Conservation (phyloP, 2,797 vertebrate species). For the Gobio occitaniae region DNA sequence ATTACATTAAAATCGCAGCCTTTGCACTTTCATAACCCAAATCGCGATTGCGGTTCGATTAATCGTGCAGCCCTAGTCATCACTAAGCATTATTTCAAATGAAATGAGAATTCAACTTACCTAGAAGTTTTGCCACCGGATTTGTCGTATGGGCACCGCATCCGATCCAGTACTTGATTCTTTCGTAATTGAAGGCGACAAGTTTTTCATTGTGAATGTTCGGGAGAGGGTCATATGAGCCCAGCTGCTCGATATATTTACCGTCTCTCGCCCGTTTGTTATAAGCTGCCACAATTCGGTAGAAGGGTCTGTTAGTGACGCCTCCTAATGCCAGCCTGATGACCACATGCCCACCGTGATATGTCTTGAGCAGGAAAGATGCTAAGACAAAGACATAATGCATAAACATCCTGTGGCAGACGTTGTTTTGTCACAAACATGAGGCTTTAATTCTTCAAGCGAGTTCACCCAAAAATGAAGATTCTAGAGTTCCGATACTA, state of each 20-base stretch:
- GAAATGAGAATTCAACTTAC: conserved; percentile 69
- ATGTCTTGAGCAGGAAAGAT: conserved; percentile 79
- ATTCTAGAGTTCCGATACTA: too few relatives aligned
- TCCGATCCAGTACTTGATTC: conserved; percentile 90
- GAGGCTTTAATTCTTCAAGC: too few relatives aligned
- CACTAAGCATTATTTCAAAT: not conserved
- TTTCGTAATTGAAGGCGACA: conserved; percentile 87
- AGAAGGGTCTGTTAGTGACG: conserved; percentile 92
- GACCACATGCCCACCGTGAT: conserved; percentile 83
- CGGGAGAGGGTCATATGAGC: conserved; percentile 89
- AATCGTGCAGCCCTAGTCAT: too few relatives aligned
- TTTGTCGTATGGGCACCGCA: conserved; percentile 89
- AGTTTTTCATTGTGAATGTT: conserved; percentile 90
- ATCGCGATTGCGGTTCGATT: too few relatives aligned
- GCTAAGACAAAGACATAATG: conserved; percentile 65
- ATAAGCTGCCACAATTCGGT: conserved; percentile 88
- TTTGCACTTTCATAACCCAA: too few relatives aligned
- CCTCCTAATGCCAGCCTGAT: conserved; percentile 88
- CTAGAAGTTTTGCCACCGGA: conserved; percentile 89
- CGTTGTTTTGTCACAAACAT: not conserved
- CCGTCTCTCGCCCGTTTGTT: conserved; percentile 87
- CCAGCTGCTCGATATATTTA: conserved; percentile 90
- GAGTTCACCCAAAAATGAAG: too few relatives aligned
- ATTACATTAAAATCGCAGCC: too few relatives aligned
- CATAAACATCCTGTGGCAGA: not conserved